phyloP scores from a whole-genome alignment of 1,140 invertebrate species.

The Drosophila prosaltans region DNA sequence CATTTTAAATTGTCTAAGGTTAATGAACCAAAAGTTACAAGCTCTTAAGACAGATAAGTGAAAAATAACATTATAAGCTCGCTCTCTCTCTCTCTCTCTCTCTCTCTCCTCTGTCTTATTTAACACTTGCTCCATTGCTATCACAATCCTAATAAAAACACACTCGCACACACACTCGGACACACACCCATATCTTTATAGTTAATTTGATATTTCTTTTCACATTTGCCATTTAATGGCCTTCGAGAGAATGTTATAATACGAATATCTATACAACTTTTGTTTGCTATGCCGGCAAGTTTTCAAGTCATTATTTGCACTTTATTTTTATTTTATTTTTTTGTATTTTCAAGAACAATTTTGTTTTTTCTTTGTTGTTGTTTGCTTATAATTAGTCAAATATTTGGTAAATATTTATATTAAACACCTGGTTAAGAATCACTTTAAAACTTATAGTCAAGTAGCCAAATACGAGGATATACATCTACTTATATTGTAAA shows the following conservation, averaged over 20 bases:
- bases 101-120: background rate
- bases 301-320: conserved; percentile 29
- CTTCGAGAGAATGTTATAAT: background rate
- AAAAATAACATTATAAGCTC: too few species aligned
- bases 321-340: conserved; percentile 4
- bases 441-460: background rate
- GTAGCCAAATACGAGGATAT: background rate
- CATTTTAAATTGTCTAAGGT: background rate
- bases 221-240: conserved; percentile 3
- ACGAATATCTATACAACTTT: background rate
- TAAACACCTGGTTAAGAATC: conserved; percentile 1
- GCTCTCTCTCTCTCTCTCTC: too few species aligned
- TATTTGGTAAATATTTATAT: conserved; percentile 30
- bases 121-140: background rate
- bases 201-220: background rate
- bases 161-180: background rate
- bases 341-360: too few species aligned
- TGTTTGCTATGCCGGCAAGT: conserved; percentile 12
- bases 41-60: background rate
- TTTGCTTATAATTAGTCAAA: conserved; percentile 42
- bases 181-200: conserved; percentile 6
- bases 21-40: background rate
- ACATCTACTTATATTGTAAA: background rate
- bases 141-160: background rate
- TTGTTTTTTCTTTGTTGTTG: background rate